A percentile compares a stretch with the other conserved stretches of the same genome.
Evolutionary conservation across 2,888 invertebrate genomes (phyloP).

Genomic region (Syrphus vitripennis): DNA sequence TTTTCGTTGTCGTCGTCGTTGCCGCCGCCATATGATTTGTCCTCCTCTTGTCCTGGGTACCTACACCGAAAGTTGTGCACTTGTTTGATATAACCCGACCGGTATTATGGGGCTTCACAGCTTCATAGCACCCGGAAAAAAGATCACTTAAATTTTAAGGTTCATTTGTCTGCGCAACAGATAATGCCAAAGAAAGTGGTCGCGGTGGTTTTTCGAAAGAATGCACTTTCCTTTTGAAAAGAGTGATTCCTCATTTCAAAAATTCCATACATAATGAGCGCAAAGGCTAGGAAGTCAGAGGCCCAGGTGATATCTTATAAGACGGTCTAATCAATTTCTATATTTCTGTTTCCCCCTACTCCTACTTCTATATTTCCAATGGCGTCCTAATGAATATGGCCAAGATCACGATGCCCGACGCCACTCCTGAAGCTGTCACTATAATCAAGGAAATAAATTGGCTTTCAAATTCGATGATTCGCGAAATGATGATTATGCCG

Average conservation of each 20-base stretch:
- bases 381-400: constrained; percentile 24
- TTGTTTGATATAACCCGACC: constrained; percentile 36
- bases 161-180: constrained; percentile 39
- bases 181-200: constrained; percentile 64
- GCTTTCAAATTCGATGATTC: constrained; percentile 60
- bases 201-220: constrained; percentile 33
- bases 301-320: constrained; percentile 34
- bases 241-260: constrained; percentile 50
- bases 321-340: constrained; percentile 55
- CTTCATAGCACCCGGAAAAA: constrained; percentile 53
- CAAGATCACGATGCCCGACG: constrained; percentile 51
- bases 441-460: constrained; percentile 65
- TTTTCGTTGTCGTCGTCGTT: background rate
- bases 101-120: background rate
- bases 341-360: background rate
- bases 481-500: constrained; percentile 21
- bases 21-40: constrained; percentile 39
- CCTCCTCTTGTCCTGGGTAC: background rate
- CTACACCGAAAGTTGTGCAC: constrained; percentile 53
- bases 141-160: constrained; percentile 58
- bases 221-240: constrained; percentile 61
- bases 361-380: background rate
- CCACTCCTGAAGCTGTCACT: constrained; percentile 59
- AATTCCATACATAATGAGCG: constrained; percentile 49
- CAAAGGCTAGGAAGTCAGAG: constrained; percentile 54